Conservation (phyloP, 2,113 vertebrate genomes). For the Corythornis vintsioides region DNA sequence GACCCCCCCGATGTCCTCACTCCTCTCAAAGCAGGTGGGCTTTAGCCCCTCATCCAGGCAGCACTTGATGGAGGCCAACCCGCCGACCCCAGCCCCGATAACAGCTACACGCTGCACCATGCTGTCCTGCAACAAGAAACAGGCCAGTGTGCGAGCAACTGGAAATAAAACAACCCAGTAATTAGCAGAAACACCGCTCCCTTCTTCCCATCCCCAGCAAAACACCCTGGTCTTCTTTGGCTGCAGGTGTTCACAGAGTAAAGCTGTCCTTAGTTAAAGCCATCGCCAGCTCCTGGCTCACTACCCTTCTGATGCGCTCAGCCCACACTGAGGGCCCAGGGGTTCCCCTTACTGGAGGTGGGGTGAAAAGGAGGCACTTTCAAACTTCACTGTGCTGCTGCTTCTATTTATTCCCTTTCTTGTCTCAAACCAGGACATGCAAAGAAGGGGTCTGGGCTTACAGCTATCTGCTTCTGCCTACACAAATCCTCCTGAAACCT, state of each 20-base stretch:
- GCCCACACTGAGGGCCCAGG: rapidly evolving
- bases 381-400: background rate
- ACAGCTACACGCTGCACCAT: constrained; percentile 81
- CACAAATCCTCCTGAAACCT: background rate
- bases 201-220: background rate
- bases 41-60: constrained; percentile 86
- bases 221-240: background rate
- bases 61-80: constrained; percentile 83
- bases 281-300: background rate
- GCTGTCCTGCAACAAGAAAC: background rate
- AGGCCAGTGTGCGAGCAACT: rapidly evolving
- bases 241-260: background rate
- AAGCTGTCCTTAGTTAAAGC: background rate
- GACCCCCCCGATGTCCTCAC: constrained; percentile 83
- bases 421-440: background rate
- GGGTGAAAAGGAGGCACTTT: background rate
- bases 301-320: background rate
- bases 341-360: background rate
- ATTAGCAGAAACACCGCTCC: background rate
- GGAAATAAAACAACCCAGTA: background rate
- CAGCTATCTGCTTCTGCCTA: background rate
- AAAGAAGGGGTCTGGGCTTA: background rate
- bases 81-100: constrained; percentile 83
- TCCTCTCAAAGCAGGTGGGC: constrained; percentile 88
- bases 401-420: background rate